Evolutionary conservation across 2,113 vertebrate species (phyloP), one percentile per base, ranked within the genome.

Genomic region (Brachypodius melanocephalos): DNA sequence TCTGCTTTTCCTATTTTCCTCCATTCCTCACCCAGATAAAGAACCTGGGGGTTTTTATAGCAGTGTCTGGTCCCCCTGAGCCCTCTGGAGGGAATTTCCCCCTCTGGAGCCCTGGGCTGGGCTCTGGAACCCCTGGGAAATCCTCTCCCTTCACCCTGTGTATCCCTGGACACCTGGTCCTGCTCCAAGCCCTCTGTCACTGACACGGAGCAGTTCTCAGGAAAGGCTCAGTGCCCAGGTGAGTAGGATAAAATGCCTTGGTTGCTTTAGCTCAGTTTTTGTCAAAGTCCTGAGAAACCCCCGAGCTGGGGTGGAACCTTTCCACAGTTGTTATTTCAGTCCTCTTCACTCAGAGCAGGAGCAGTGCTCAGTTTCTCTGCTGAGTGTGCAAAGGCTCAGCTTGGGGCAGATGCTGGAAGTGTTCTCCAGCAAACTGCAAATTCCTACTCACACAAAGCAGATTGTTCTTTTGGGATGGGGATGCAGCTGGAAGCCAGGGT

Each of bases 101-200:
- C 17, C 2, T 1, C 63, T 25, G n/a, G 32, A 71, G 32, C 63
- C 0, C 0, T 17, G 52, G 0, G 1, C 54, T 42, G 36, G 46
- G 24, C 26, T 68, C 43, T 18, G 5, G 2, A 58, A 24, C 19
- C 31, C 16, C 3, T 0, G 16, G 40, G 63, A 42, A 59, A 73
- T 42, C 5, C 13, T 20, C 20, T 45, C 59, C 58, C 54, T 65
- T 63, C 58, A 19, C 15, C 18, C 21, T 0, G 0, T 11, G n/a
- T 21, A 4, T 38, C 55, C 59, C 52, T 24, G 38, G 24, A 13
- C 5, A 18, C 16, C 34, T 59, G 73, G 22, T 21, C 7, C 46
- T 28, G 8, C 24, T 12, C 19, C 0, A 0, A 26, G 24, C 18
- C 34, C 5, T 5, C 51, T 76, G 40, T 16, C 21, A 1, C 31